Conservation (phyloP, 2,888 invertebrate genomes). For the Punctoribates punctum region DNA sequence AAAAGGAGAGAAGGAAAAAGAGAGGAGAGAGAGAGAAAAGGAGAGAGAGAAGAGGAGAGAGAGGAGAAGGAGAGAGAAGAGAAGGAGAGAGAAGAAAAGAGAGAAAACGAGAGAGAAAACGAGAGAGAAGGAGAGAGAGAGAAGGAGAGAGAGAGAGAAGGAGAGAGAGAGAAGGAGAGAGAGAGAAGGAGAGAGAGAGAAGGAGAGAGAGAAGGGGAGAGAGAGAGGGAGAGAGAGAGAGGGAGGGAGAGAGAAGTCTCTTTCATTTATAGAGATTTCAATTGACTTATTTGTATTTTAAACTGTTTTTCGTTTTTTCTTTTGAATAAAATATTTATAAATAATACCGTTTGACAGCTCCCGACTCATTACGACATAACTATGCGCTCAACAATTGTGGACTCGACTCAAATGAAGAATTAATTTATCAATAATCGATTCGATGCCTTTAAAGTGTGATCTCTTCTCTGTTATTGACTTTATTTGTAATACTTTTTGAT, state of each 20-base stretch:
- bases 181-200: constrained; percentile 19
- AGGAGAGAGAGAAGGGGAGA: constrained; percentile 2
- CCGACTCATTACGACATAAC: not conserved
- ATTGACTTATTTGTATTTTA: too few species aligned
- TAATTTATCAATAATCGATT: not conserved
- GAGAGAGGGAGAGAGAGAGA: constrained; percentile 13
- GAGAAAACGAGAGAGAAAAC: not conserved
- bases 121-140: constrained; percentile 3
- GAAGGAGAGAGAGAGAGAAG: constrained; percentile 6
- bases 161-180: constrained; percentile 15
- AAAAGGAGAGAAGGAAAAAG: too few species aligned
- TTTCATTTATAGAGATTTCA: too few species aligned
- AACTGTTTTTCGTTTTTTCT: too few species aligned
- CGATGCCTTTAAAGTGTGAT: too few species aligned
- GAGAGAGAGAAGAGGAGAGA: not conserved
- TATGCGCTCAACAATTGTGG: not conserved
- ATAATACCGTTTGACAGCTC: constrained; percentile 36
- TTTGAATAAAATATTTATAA: too few species aligned
- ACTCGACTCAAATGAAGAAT: not conserved
- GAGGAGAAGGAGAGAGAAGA: not conserved
- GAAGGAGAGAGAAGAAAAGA: not conserved
- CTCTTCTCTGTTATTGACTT: too few species aligned
- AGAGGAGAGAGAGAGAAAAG: too few species aligned
- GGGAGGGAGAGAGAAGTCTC: not conserved
- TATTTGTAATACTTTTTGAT: not conserved